A percentile compares a stretch with the other conserved stretches of the same genome.
These are phyloP conservation scores for Microtus montanus DNA, from an alignment of 2,113 vertebrate genomes.

Conservation along the genomic window DNA sequence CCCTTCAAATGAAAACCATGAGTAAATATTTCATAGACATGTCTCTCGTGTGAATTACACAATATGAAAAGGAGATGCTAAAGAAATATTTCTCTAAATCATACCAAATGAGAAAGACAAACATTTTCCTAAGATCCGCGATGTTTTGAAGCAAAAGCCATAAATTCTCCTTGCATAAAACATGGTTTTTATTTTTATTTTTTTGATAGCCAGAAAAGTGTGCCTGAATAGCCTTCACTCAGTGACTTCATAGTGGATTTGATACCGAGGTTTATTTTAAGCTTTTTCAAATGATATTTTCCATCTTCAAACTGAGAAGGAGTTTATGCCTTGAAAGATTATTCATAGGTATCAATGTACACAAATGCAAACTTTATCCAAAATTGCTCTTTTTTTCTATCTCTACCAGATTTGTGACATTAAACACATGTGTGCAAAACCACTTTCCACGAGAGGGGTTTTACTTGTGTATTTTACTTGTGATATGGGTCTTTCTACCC, in stretches of 20 bases:
- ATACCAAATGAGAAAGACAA: conserved; percentile 71
- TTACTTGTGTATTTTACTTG: conserved; percentile 43
- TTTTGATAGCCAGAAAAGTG: conserved; percentile 56
- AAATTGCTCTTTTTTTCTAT: conserved; percentile 41
- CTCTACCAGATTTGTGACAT: conserved; percentile 63
- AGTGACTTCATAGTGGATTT: conserved; percentile 57
- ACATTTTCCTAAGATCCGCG: conserved; percentile 59
- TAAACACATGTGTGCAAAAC: conserved; percentile 65
- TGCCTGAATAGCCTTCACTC: conserved; percentile 56
- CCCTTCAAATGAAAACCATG: conserved; percentile 75
- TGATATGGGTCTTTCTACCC: conserved; percentile 25
- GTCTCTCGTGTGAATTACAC: conserved; percentile 53
- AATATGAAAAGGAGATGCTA: conserved; percentile 73
- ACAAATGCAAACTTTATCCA: conserved; percentile 68
- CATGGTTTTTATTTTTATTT: conserved; percentile 14
- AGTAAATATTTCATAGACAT: conserved; percentile 73
- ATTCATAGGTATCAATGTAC: conserved; percentile 75
- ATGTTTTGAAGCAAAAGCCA: conserved; percentile 74
- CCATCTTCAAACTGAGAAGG: conserved; percentile 66
- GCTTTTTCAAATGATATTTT: conserved; percentile 68
- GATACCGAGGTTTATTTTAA: conserved; percentile 56
- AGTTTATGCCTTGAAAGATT: conserved; percentile 74
- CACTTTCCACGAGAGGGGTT: conserved; percentile 23
- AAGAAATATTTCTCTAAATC: conserved; percentile 76
- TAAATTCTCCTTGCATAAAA: conserved; percentile 68